Evolutionary conservation across 1,140 invertebrate genomes (phyloP).

Genomic region (Agraylea sexmaculata): DNA sequence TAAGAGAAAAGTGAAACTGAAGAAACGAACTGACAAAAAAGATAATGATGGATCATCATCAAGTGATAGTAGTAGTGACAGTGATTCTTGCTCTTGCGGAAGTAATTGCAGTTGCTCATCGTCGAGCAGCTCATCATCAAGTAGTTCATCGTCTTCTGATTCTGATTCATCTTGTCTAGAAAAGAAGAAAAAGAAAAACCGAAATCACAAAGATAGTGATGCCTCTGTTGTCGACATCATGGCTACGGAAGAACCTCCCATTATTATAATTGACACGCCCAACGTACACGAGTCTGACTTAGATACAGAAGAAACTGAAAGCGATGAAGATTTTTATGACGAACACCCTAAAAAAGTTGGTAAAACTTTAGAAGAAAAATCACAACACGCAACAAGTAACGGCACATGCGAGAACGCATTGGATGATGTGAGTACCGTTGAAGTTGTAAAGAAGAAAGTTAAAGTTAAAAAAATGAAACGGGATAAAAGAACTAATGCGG

Average conservation of each 20-base stretch:
- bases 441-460: conserved; percentile 35
- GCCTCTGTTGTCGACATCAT: conserved; percentile 39
- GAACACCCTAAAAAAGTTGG: conserved; percentile 60
- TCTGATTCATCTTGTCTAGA: conserved; percentile 36
- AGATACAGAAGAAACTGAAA: conserved; percentile 69
- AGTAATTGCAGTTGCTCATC: conserved; percentile 68
- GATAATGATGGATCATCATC: conserved; percentile 41
- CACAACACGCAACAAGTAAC: conserved; percentile 45
- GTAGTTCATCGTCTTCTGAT: conserved; percentile 55
- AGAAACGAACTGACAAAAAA: conserved; percentile 30
- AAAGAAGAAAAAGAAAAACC: conserved; percentile 31
- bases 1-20: conserved; percentile 33
- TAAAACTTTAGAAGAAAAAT: conserved; percentile 58
- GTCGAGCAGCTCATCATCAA: conserved; percentile 50
- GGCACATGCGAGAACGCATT: conserved; percentile 44
- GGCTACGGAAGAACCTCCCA: conserved; percentile 35
- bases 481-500: conserved; percentile 44
- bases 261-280: conserved; percentile 30
- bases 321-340: conserved; percentile 79
- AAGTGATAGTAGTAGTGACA: conserved; percentile 61
- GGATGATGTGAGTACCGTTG: conserved; percentile 30
- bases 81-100: conserved; percentile 65
- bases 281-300: conserved; percentile 63
- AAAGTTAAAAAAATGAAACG: conserved; percentile 48
- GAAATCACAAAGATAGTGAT: conserved; percentile 34